Conservation (phyloP, 2,113 vertebrate genomes). For the Laterallus jamaicensis region DNA sequence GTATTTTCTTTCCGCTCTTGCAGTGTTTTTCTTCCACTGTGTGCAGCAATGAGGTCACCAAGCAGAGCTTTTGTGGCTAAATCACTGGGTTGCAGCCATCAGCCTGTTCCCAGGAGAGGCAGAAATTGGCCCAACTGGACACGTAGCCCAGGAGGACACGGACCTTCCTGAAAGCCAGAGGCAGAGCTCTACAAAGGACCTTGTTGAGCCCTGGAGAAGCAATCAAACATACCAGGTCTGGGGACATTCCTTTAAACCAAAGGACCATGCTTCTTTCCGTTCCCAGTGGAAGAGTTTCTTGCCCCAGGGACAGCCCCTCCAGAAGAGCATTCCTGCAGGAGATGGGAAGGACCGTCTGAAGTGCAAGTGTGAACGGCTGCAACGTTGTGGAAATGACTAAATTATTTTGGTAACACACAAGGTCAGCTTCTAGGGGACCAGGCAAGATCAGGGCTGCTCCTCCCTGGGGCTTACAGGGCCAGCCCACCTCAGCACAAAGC, state of each 20-base stretch:
- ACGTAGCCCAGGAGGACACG: background rate
- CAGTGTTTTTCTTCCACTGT: background rate
- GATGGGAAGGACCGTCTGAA: background rate
- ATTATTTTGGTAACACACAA: background rate
- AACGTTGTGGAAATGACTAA: background rate
- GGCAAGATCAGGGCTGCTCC: background rate
- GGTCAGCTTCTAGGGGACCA: background rate
- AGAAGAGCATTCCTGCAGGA: background rate
- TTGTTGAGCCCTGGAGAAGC: background rate
- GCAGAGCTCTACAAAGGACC: background rate
- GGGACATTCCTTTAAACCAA: background rate
- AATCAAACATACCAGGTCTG: background rate
- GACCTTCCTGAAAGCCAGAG: background rate
- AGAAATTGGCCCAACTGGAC: background rate
- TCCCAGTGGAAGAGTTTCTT: background rate
- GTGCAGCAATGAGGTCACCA: background rate
- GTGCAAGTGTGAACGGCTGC: background rate
- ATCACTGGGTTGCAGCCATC: background rate
- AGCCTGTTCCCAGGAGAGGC: background rate
- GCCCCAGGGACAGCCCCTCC: background rate
- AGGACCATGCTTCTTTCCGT: background rate
- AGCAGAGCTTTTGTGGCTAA: slow-evolving; percentile 8
- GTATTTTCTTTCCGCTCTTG: background rate
- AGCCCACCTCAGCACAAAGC: background rate
- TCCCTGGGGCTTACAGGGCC: background rate